phyloP scores from a whole-genome alignment of 2,888 invertebrate genomes.

The Tridacna gigas region DNA sequence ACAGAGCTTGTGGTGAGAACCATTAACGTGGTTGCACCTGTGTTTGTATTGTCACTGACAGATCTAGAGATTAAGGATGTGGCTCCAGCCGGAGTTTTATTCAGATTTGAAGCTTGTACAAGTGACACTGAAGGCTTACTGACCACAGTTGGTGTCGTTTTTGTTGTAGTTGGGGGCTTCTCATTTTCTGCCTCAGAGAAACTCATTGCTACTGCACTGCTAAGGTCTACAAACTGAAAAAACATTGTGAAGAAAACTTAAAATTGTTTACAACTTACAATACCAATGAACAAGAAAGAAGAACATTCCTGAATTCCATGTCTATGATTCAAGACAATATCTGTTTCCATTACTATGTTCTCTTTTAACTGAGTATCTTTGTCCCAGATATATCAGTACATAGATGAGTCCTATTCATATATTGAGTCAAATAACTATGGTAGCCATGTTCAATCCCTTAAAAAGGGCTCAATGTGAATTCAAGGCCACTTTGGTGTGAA shows the following conservation, averaged over 20 bases:
- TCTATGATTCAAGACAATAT: too few relatives aligned
- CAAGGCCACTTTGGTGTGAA: too few relatives aligned
- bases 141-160: slow-evolving; percentile 47
- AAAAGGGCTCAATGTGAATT: too few relatives aligned
- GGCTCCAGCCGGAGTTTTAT: slow-evolving; percentile 49
- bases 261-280: too few relatives aligned
- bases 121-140: slow-evolving; percentile 57
- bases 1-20: slow-evolving; percentile 73
- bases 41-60: slow-evolving; percentile 51
- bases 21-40: slow-evolving; percentile 77
- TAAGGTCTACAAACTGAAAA: slow-evolving; percentile 80
- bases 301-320: too few relatives aligned
- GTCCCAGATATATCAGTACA: too few relatives aligned
- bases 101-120: slow-evolving; percentile 45
- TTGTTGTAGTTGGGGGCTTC: slow-evolving; percentile 52
- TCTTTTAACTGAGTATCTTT: too few relatives aligned
- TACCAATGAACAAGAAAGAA: too few relatives aligned
- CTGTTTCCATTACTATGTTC: too few relatives aligned
- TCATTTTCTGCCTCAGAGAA: slow-evolving; percentile 73
- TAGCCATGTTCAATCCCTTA: too few relatives aligned
- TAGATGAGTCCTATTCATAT: too few relatives aligned
- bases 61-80: slow-evolving; percentile 64
- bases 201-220: slow-evolving; percentile 78
- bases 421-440: too few relatives aligned
- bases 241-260: neutral